Evolutionary conservation across 1,140 invertebrate species (phyloP).

Genomic region (Eueides isabella): DNA sequence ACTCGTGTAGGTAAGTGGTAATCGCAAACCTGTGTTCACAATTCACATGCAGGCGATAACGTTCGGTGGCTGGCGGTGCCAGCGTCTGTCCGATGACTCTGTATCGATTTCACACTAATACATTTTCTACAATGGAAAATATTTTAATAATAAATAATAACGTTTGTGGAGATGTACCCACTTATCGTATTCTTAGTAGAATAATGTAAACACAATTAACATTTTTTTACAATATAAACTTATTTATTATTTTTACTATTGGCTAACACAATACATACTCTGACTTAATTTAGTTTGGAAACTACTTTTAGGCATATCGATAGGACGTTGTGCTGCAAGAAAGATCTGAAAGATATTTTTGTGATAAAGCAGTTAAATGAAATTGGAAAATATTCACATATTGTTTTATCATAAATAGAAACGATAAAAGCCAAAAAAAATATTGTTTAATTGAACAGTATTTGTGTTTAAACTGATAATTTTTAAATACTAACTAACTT

Average conservation of each 20-base stretch:
- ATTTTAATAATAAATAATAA: conserved; percentile 31
- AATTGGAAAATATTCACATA: too few relatives aligned
- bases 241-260: not conserved
- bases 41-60: conserved; percentile 48
- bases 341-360: too few relatives aligned
- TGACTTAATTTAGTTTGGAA: not conserved
- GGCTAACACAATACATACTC: too few relatives aligned
- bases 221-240: not conserved
- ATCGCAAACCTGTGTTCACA: conserved; percentile 19
- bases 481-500: too few relatives aligned
- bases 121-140: conserved; percentile 48
- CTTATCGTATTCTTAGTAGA: not conserved
- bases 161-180: not conserved
- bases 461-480: too few relatives aligned
- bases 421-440: too few relatives aligned
- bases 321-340: too few relatives aligned
- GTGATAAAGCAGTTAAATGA: too few relatives aligned
- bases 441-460: too few relatives aligned
- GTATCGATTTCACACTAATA: not conserved
- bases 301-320: not conserved
- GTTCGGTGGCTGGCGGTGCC: conserved; percentile 64
- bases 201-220: not conserved
- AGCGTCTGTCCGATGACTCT: conserved; percentile 47
- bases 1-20: not conserved
- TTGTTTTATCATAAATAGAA: too few relatives aligned